Evolutionary conservation across 2,113 vertebrate genomes (phyloP).

Genomic region (Mungos mungo): DNA sequence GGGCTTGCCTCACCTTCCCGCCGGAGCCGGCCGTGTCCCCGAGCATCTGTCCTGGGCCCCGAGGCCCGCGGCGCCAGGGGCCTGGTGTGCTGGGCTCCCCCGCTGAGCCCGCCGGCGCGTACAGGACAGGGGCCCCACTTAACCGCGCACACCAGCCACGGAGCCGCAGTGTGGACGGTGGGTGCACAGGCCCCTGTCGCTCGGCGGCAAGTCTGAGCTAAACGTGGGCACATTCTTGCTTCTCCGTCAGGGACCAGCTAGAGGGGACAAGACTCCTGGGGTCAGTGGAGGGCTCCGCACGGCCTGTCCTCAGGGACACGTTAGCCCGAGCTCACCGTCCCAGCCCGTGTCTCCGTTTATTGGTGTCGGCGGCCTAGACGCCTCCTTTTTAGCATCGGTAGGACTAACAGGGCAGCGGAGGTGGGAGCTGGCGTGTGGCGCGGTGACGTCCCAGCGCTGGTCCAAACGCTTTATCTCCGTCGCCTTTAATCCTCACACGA

Average conservation of each 20-base stretch:
- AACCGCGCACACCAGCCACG: not conserved
- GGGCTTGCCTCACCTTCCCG: not conserved
- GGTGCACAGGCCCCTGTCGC: not conserved
- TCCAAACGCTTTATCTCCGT: not conserved
- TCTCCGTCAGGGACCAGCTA: not conserved
- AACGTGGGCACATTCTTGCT: not conserved
- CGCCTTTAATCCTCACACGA: not conserved
- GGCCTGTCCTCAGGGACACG: not conserved
- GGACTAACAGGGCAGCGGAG: no score
- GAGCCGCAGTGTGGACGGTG: accelerated
- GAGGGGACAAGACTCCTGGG: no score
- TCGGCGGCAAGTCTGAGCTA: not conserved
- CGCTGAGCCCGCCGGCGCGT: not conserved
- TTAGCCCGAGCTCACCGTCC: not conserved
- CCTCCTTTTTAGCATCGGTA: not conserved
- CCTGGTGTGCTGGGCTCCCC: accelerated
- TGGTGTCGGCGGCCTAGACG: not conserved
- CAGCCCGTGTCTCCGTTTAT: not conserved
- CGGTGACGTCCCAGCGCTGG: not conserved
- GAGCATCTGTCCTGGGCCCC: not conserved
- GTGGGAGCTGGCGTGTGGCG: not conserved
- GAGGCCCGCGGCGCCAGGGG: not conserved
- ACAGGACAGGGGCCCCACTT: not conserved
- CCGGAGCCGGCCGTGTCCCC: not conserved
- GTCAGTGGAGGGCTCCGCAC: not conserved